These are phyloP conservation scores for Heloderma charlesbogerti DNA, from an alignment of 2,113 vertebrate genomes.

Conservation along the genomic window DNA sequence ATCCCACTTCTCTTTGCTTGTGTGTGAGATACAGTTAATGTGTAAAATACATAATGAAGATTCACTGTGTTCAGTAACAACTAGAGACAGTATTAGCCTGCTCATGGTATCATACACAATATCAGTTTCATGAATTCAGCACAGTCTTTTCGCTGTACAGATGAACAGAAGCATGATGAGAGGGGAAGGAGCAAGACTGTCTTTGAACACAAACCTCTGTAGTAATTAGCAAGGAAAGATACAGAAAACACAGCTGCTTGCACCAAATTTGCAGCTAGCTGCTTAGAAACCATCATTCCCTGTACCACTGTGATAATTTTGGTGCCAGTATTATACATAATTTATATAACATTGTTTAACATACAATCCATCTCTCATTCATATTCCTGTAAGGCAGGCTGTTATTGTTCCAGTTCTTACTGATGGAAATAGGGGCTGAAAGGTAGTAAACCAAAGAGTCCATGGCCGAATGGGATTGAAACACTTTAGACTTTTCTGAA, in stretches of 20 bases:
- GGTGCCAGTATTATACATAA: slow-evolving; percentile 31
- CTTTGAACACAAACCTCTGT: slow-evolving; percentile 18
- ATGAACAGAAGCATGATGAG: slow-evolving; percentile 1
- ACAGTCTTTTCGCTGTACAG: background rate
- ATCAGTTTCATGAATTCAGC: slow-evolving; percentile 18
- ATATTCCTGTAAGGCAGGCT: slow-evolving; percentile 6
- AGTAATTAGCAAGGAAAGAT: slow-evolving; percentile 25
- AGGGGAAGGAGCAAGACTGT: slow-evolving; percentile 5
- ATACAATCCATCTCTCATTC: background rate
- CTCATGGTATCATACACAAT: background rate
- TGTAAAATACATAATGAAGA: background rate
- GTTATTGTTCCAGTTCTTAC: background rate
- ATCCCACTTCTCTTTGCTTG: background rate
- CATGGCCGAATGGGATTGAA: background rate
- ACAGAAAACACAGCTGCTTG: slow-evolving; percentile 26
- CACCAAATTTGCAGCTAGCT: slow-evolving; percentile 15
- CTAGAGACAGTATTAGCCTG: background rate
- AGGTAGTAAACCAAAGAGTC: background rate
- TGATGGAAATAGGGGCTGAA: background rate
- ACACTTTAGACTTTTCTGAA: background rate
- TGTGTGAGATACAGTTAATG: background rate
- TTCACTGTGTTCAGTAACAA: background rate
- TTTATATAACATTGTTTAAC: slow-evolving; percentile 11
- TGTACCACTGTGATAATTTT: slow-evolving; percentile 1
- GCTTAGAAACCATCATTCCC: slow-evolving; percentile 5